Percentiles rank a stretch among this genome's conserved stretches.
Conservation (phyloP, 1,140 invertebrate genomes). For the Zaprionus davidi region DNA sequence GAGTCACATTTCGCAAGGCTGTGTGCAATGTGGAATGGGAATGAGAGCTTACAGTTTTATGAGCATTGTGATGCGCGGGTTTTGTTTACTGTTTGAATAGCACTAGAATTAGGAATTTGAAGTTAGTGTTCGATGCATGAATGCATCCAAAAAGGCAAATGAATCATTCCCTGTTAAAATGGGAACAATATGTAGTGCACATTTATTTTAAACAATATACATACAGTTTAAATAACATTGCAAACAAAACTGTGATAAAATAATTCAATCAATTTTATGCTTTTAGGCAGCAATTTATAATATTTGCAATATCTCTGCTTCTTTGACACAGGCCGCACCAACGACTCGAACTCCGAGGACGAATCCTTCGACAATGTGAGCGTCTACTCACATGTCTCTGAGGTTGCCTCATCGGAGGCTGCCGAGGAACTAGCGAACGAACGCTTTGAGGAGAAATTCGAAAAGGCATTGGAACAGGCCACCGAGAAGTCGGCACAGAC, state of each 20-base stretch:
- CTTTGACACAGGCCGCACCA: slow-evolving; percentile 60
- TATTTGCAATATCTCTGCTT: slow-evolving; percentile 2
- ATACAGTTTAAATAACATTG: not conserved
- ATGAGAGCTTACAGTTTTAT: slow-evolving; percentile 12
- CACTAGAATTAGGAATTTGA: not conserved
- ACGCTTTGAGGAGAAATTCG: slow-evolving; percentile 94
- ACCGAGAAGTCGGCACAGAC: slow-evolving; percentile 94
- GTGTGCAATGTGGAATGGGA: not conserved
- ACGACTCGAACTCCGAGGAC: slow-evolving; percentile 87
- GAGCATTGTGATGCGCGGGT: not conserved
- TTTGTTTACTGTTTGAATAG: not conserved
- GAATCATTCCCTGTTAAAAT: no score
- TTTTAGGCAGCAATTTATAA: slow-evolving; percentile 6
- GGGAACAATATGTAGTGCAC: no score
- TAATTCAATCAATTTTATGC: not conserved
- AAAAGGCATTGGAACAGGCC: slow-evolving; percentile 93
- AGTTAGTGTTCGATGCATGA: no score
- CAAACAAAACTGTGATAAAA: not conserved
- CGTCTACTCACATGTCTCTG: slow-evolving; percentile 88
- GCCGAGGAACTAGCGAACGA: slow-evolving; percentile 86
- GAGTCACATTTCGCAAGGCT: slow-evolving; percentile 23
- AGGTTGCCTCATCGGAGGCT: slow-evolving; percentile 87
- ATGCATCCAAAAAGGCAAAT: no score
- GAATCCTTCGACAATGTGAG: slow-evolving; percentile 90
- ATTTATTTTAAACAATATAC: not conserved